Conservation (phyloP, 2,113 vertebrate species). For the Platysteira castanea region DNA sequence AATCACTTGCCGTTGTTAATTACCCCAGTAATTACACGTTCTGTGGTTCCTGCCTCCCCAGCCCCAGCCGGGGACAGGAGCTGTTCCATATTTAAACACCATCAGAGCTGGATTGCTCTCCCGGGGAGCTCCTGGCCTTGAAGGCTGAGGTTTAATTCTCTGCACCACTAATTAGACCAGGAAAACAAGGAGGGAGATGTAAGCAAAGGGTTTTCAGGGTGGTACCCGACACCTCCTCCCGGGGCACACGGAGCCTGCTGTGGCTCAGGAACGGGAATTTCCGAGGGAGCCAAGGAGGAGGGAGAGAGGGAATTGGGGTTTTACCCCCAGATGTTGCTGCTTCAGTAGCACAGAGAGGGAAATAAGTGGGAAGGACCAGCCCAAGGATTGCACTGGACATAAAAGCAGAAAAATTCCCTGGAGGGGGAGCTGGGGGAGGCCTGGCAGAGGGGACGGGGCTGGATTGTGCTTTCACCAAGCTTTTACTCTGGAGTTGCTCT, state of each 20-base stretch:
- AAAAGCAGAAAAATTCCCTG: background rate
- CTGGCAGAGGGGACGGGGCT: background rate
- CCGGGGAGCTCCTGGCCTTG: conserved; percentile 31
- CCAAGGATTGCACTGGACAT: background rate
- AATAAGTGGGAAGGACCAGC: accelerated
- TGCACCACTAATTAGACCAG: conserved; percentile 59
- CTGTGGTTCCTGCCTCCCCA: conserved; percentile 20
- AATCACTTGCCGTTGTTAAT: conserved; percentile 51
- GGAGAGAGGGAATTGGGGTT: background rate
- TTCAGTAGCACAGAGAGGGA: background rate
- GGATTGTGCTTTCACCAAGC: background rate
- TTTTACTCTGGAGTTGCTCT: background rate
- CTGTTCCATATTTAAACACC: conserved; percentile 61
- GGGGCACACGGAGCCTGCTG: too few relatives aligned
- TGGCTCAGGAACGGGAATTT: background rate
- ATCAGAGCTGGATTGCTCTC: conserved; percentile 35
- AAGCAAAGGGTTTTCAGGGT: background rate
- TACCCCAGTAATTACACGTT: conserved; percentile 60
- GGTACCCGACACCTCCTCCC: background rate
- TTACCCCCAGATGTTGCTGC: background rate
- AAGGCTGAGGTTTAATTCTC: conserved; percentile 65
- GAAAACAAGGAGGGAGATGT: background rate
- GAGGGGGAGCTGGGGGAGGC: background rate
- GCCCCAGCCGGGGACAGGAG: conserved; percentile 38
- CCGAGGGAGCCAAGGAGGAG: background rate